Evolutionary conservation across 2,113 vertebrate species (phyloP), one percentile per base, ranked within the genome.

Genomic region (Spilogale gracilis): DNA sequence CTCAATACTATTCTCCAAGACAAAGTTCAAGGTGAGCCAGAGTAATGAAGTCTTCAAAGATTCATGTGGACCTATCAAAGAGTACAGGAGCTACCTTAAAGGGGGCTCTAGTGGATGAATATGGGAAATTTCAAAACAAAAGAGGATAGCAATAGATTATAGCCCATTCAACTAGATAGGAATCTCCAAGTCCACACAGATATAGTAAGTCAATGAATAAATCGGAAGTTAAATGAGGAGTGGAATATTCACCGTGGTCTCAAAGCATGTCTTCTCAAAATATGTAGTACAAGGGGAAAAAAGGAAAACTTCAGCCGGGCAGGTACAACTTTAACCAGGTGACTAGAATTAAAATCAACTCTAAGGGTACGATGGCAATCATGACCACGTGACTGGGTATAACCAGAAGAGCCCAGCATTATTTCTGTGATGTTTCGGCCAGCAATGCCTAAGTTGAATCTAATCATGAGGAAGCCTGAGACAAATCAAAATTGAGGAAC

Each of bases 41-140:
- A 80, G 71, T 12, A 92, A 76, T 65, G 9, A 73, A 13, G 50
- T 81, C 85, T 38, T 94, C 17, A 60, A 50, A 95, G 84, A 94
- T 74, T 79, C n/a, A 45, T 43, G 67, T 6, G 27, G 78, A 38
- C 12, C 6, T 78, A 25, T 63, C 48, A 71, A 50, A 43, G 16
- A 16, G 58, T 10, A 80, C 0, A 65, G 61, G 50, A 50, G 7
- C 86, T 25, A 63, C 56, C 48, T 90, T 58, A 73, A 81, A 89
- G 20, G 54, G 9, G 16, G 65, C 32, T 69, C 65, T 69, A 69
- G 7, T 73, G 87, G 27, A 25, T 43, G 9, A 56, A 67, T 50
- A 11, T 89, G 61, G 74, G 48, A 85, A 71, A 43, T 63, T 86
- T 95, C 3, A 71, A 94, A 89, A 87, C 58, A 78, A 87, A 94